Percentiles rank a stretch among this genome's conserved stretches.
Conservation (phyloP, 2,113 vertebrate species). For the Ondatra zibethicus region DNA sequence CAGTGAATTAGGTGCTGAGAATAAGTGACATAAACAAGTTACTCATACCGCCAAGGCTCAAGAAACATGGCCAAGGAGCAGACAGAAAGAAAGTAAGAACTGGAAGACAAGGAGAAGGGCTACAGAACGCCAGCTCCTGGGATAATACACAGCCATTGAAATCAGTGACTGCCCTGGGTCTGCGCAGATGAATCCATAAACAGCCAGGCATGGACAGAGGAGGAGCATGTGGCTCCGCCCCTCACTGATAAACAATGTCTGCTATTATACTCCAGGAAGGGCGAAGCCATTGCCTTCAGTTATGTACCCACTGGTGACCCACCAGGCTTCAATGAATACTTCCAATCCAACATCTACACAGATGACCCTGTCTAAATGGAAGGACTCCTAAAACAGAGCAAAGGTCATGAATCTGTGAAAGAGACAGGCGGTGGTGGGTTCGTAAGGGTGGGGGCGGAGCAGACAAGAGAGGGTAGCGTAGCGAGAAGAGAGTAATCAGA, state of each 20-base stretch:
- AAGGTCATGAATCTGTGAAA: not conserved
- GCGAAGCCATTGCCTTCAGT: not conserved
- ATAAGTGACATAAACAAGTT: not conserved
- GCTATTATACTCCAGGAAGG: not conserved
- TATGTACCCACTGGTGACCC: not conserved
- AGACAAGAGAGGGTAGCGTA: not conserved
- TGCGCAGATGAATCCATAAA: not conserved
- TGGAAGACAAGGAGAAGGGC: not conserved
- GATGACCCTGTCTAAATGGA: not conserved
- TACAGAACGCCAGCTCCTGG: no score
- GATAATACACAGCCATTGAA: not conserved
- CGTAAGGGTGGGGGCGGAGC: not conserved
- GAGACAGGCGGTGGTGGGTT: not conserved
- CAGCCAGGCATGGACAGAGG: not conserved
- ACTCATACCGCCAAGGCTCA: not conserved
- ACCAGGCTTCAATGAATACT: not conserved
- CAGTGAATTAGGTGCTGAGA: not conserved
- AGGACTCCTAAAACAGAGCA: not conserved
- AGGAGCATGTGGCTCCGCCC: no score
- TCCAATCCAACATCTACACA: not conserved
- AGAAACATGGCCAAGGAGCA: not conserved
- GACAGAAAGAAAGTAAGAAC: not conserved
- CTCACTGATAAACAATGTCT: not conserved
- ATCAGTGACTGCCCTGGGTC: not conserved
- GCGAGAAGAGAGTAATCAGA: not conserved